phyloP scores from a whole-genome alignment of 30 jellyfish, hydroid and myxozoan species.

The Aurelia coerulea region DNA sequence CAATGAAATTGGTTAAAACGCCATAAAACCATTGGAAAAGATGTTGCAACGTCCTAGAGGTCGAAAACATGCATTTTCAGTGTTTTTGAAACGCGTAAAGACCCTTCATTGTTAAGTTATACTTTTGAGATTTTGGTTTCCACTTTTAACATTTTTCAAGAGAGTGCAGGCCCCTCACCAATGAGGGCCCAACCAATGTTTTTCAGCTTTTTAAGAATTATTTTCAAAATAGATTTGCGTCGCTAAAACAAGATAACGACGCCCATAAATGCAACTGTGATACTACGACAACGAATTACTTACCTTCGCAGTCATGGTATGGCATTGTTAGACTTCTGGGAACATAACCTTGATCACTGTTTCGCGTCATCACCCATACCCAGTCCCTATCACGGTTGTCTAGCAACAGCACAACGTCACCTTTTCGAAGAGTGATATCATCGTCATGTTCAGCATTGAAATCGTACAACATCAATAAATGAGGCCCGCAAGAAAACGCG shows the following conservation, averaged over 20 bases:
- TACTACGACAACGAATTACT: not conserved
- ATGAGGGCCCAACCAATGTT: no score
- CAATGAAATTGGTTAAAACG: no score
- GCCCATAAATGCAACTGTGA: no score
- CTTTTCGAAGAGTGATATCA: constrained; percentile 67
- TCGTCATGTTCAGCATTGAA: constrained; percentile 66
- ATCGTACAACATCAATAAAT: constrained; percentile 54
- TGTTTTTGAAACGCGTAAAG: not conserved
- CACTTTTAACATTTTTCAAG: no score
- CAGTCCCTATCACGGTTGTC: constrained; percentile 83
- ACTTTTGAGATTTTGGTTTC: not conserved
- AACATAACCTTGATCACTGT: constrained; percentile 80
- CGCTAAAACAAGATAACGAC: no score
- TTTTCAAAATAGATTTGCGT: no score
- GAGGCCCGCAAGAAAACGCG: constrained; percentile 54
- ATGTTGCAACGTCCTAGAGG: no score
- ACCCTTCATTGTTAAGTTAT: not conserved
- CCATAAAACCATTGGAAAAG: no score
- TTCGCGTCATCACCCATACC: constrained; percentile 79
- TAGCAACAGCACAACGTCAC: constrained; percentile 73
- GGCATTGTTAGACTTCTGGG: constrained; percentile 77
- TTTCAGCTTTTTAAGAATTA: no score
- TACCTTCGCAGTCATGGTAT: constrained; percentile 61
- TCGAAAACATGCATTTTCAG: not conserved
- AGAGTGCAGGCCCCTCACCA: no score